These are phyloP conservation scores for Trididemnum miniatum DNA, from an alignment of 23 tunicate genomes.

Conservation along the genomic window DNA sequence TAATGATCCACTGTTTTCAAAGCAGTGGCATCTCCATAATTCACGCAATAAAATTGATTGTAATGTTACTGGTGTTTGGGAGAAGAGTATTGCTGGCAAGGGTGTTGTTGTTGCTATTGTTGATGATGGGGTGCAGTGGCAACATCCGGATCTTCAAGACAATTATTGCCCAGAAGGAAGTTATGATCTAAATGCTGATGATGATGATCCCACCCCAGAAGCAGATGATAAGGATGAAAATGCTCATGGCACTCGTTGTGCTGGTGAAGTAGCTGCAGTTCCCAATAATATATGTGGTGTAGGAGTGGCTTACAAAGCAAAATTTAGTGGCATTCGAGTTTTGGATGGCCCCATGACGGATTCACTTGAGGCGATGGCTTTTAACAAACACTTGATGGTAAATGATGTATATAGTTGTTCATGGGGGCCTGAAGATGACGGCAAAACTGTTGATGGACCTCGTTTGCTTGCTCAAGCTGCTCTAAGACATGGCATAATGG, in stretches of 20 bases:
- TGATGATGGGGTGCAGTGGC: conserved; percentile 99
- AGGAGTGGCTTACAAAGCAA: conserved; percentile 86
- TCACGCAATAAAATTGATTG: conserved; percentile 39
- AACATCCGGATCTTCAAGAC: conserved; percentile 81
- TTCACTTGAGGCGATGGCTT: conserved; percentile 95
- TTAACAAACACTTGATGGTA: conserved; percentile 76
- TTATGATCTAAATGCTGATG: conserved; percentile 91
- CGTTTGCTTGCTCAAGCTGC: conserved; percentile 79
- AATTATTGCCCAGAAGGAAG: conserved; percentile 87
- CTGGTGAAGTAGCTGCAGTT: conserved; percentile 97
- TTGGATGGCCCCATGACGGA: conserved; percentile 97
- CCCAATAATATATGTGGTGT: conserved; percentile 80
- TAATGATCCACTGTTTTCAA: conserved; percentile 65
- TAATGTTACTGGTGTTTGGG: conserved; percentile 95
- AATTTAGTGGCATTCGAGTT: conserved; percentile 87
- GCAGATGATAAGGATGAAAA: conserved; percentile 72
- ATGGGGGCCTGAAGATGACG: conserved; percentile 99
- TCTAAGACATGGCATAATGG: conserved; percentile 89
- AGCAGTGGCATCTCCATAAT: conserved; percentile 95
- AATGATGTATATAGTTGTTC: conserved; percentile 97
- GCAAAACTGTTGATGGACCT: conserved; percentile 97
- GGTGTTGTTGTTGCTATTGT: conserved; percentile 95
- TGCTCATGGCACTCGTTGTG: conserved; percentile 97
- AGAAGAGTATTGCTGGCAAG: conserved; percentile 70
- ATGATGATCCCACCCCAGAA: conserved; percentile 88